These are phyloP conservation scores for Standfussiana lucernea DNA, from an alignment of 2,888 invertebrate species.

Conservation along the genomic window DNA sequence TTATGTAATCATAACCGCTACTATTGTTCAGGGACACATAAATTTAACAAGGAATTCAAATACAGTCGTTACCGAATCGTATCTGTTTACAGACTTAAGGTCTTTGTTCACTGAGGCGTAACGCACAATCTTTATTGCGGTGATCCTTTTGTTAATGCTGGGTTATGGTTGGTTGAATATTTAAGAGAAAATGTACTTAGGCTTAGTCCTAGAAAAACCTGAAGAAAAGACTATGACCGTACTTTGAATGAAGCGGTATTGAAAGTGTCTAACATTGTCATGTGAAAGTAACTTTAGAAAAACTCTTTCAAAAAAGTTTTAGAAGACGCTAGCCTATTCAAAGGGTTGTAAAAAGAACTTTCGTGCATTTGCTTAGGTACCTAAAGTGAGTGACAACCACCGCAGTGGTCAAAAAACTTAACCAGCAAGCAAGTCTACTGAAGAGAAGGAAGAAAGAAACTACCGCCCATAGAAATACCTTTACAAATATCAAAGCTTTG, in stretches of 20 bases:
- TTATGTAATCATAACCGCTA: slow-evolving; percentile 60
- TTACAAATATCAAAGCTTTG: slow-evolving; percentile 66
- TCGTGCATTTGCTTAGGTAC: neutral
- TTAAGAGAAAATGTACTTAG: neutral
- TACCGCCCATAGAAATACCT: slow-evolving; percentile 66
- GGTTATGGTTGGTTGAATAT: neutral
- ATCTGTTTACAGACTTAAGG: slow-evolving; percentile 55
- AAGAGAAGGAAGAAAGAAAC: slow-evolving; percentile 61
- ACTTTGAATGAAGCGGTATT: neutral
- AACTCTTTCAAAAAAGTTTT: slow-evolving; percentile 11
- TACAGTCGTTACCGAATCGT: slow-evolving; percentile 62
- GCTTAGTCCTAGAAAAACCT: neutral
- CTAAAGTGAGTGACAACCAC: slow-evolving; percentile 35
- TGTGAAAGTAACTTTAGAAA: slow-evolving; percentile 15
- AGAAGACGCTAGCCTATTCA: neutral
- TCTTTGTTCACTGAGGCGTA: slow-evolving; percentile 25
- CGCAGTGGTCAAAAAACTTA: slow-evolving; percentile 55
- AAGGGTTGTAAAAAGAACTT: slow-evolving; percentile 21
- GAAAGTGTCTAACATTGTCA: slow-evolving; percentile 6
- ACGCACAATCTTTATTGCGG: neutral
- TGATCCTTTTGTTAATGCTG: neutral
- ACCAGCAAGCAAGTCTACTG: slow-evolving; percentile 24
- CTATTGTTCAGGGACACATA: slow-evolving; percentile 57
- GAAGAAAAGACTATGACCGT: neutral
- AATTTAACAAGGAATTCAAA: slow-evolving; percentile 61